A percentile compares a stretch with the other conserved stretches of the same genome.
These are phyloP conservation scores for Artibeus lituratus DNA, from an alignment of 2,797 vertebrate species.

Conservation along the genomic window DNA sequence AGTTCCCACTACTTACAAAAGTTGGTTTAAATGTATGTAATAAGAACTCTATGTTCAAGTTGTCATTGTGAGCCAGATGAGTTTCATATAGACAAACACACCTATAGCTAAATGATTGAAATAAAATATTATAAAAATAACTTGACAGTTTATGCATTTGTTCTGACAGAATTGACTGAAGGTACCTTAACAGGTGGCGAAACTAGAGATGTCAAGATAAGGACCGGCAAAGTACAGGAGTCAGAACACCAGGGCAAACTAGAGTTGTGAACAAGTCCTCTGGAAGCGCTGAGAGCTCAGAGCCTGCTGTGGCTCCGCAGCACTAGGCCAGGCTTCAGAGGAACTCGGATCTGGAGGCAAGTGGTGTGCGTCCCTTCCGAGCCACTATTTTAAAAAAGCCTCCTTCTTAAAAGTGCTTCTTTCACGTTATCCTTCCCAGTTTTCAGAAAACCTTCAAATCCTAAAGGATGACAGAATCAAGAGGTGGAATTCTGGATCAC, in stretches of 20 bases:
- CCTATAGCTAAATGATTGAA: background rate
- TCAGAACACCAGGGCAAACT: background rate
- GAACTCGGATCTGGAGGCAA: background rate
- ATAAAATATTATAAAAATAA: background rate
- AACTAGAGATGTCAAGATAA: background rate
- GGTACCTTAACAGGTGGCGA: background rate
- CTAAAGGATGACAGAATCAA: background rate
- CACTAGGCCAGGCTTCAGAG: background rate
- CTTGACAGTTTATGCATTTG: background rate
- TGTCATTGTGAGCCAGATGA: background rate
- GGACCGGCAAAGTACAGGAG: background rate
- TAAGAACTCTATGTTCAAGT: background rate
- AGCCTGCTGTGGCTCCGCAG: accelerated
- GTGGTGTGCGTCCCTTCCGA: background rate
- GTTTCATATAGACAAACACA: background rate
- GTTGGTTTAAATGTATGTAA: background rate
- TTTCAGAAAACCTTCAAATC: background rate
- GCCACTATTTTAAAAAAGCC: background rate
- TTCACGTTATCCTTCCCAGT: background rate
- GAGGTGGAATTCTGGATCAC: background rate
- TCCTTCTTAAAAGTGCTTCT: background rate
- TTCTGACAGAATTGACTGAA: background rate
- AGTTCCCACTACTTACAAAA: background rate
- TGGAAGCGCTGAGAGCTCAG: background rate
- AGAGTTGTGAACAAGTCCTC: background rate